phyloP scores from a whole-genome alignment of 1,140 invertebrate genomes.

The Trichonephila clavata region DNA sequence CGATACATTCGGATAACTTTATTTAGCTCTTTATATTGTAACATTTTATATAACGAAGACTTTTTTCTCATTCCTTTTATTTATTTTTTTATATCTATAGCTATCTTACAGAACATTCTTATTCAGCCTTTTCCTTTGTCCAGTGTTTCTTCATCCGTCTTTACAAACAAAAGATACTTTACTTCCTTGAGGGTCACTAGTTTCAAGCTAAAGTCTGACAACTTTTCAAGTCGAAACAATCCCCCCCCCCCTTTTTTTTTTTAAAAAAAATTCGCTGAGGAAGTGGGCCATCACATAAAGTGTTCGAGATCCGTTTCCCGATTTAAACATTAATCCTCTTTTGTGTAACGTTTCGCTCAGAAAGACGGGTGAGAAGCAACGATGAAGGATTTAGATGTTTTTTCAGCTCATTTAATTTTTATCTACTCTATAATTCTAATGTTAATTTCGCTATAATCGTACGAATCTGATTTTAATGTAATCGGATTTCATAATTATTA shows the following conservation, averaged over 20 bases:
- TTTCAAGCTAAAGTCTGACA: background rate
- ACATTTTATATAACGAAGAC: too few species aligned
- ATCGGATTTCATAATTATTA: background rate
- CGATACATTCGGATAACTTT: too few species aligned
- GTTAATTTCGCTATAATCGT: background rate
- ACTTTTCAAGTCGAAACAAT: background rate
- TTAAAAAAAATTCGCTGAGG: background rate
- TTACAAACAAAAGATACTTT: background rate
- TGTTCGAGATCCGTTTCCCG: background rate
- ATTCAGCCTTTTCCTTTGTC: too few species aligned
- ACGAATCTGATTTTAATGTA: background rate
- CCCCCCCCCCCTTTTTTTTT: background rate
- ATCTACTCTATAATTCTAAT: background rate
- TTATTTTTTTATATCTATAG: too few species aligned
- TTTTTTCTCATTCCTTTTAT: too few species aligned
- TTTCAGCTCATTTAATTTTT: background rate
- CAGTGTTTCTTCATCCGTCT: background rate
- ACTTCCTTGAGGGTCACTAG: background rate
- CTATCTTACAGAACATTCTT: too few species aligned
- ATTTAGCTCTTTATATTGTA: too few species aligned
- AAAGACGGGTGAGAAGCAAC: background rate
- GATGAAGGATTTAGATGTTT: background rate
- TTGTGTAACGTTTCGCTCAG: background rate
- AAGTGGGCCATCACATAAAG: background rate
- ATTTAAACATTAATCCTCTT: constrained; percentile 12